Evolutionary conservation across 2,888 invertebrate species (phyloP).

Genomic region (Drosophila macrospina): DNA sequence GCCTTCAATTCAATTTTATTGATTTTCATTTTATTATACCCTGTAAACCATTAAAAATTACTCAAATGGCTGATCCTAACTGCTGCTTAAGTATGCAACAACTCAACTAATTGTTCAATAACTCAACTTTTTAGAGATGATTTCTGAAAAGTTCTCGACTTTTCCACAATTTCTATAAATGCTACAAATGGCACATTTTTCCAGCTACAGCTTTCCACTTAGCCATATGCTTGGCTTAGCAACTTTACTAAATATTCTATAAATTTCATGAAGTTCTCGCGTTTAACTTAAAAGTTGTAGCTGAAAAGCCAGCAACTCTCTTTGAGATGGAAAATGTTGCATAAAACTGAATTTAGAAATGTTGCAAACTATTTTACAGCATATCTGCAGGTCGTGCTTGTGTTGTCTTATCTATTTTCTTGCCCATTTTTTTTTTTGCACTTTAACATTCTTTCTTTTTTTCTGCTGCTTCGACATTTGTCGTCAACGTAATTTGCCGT

Average conservation of each 20-base stretch:
- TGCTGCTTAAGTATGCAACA: conserved; percentile 2
- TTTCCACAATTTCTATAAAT: neutral
- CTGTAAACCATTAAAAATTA: conserved; percentile 11
- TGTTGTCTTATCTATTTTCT: neutral
- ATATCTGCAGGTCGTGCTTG: neutral
- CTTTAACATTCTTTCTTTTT: conserved; percentile 8
- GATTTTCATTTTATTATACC: conserved; percentile 68
- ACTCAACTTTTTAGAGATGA: neutral
- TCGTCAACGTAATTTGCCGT: conserved; percentile 70
- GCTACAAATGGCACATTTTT: neutral
- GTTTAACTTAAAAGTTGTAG: neutral
- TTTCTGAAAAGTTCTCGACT: neutral
- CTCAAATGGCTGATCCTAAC: conserved; percentile 6
- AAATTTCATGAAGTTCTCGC: neutral
- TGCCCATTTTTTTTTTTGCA: conserved; percentile 6
- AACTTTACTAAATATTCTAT: neutral
- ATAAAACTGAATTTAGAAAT: too few species aligned
- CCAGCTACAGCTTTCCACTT: neutral
- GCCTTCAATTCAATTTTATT: conserved; percentile 77
- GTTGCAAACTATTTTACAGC: neutral
- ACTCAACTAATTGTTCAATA: neutral
- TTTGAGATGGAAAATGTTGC: neutral
- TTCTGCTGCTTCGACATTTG: conserved; percentile 55
- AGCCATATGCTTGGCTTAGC: neutral
- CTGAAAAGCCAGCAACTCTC: too few species aligned